phyloP scores from a whole-genome alignment of 2,113 vertebrate genomes.

The Channa argus region DNA sequence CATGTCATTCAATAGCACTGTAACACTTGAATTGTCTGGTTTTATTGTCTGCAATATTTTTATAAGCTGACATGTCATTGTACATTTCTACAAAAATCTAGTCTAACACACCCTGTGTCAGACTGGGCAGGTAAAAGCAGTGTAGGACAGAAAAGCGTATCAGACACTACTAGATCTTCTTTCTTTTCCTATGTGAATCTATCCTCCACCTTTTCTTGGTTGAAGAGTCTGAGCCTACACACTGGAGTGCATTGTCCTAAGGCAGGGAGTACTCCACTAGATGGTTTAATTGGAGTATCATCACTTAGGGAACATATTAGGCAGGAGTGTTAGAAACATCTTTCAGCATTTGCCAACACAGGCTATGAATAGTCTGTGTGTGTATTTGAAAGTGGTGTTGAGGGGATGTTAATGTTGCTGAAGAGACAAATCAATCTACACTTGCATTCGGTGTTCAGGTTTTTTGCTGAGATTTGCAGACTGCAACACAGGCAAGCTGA shows the following conservation, averaged over 20 bases:
- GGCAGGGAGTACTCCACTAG: conserved; percentile 46
- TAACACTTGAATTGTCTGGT: no score
- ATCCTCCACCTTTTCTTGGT: not conserved
- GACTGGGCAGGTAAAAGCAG: not conserved
- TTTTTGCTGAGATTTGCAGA: conserved; percentile 20
- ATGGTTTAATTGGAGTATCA: conserved; percentile 74
- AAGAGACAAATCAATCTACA: conserved; percentile 30
- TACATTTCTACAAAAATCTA: not conserved
- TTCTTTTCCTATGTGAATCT: not conserved
- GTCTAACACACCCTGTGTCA: not conserved
- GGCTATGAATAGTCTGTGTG: conserved; percentile 61
- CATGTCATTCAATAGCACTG: no score
- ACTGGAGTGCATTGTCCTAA: conserved; percentile 48
- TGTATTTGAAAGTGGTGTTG: conserved; percentile 28
- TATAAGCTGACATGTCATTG: not conserved
- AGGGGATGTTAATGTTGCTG: conserved; percentile 36
- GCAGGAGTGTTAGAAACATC: conserved; percentile 52
- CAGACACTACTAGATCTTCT: not conserved
- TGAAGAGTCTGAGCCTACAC: conserved; percentile 15
- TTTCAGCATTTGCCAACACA: conserved; percentile 69
- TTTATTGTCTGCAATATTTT: not conserved
- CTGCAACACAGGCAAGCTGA: not conserved
- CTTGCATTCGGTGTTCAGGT: conserved; percentile 10
- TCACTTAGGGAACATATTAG: conserved; percentile 75
- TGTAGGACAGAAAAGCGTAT: not conserved